Evolutionary conservation across 2,797 vertebrate genomes (phyloP).

Genomic region (Acropternis orthonyx): DNA sequence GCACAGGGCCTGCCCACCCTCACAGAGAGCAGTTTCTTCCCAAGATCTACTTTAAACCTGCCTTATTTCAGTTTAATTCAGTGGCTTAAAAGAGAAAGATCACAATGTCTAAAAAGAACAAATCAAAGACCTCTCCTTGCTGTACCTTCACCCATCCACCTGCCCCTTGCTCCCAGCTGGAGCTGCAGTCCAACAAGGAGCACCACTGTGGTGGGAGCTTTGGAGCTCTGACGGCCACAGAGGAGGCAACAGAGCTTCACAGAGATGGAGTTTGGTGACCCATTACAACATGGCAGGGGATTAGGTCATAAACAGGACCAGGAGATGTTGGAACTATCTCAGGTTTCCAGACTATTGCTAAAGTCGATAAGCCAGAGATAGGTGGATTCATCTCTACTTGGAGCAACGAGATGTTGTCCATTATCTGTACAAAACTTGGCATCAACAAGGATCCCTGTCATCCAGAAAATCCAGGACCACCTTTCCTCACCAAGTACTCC

Average conservation of each 20-base stretch:
- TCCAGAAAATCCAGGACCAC: background rate
- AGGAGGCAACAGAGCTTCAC: background rate
- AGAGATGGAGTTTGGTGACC: background rate
- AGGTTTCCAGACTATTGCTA: fast-evolving
- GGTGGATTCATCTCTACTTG: background rate
- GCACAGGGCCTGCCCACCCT: background rate
- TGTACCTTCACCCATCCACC: background rate
- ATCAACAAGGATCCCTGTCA: background rate
- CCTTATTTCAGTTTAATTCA: background rate
- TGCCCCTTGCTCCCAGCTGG: background rate
- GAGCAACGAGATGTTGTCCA: background rate
- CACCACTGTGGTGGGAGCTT: fast-evolving
- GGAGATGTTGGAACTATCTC: background rate
- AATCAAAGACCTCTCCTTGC: background rate
- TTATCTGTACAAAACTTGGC: background rate
- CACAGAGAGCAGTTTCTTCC: background rate
- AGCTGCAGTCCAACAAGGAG: background rate
- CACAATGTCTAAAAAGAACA: no score
- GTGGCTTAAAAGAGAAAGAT: background rate
- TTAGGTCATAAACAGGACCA: fast-evolving
- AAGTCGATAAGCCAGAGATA: fast-evolving
- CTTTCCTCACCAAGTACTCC: background rate
- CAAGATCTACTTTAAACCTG: background rate
- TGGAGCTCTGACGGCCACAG: background rate
- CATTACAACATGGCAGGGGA: fast-evolving